Conservation (phyloP, 2,113 vertebrate genomes). For the Salvelinus sp. region DNA sequence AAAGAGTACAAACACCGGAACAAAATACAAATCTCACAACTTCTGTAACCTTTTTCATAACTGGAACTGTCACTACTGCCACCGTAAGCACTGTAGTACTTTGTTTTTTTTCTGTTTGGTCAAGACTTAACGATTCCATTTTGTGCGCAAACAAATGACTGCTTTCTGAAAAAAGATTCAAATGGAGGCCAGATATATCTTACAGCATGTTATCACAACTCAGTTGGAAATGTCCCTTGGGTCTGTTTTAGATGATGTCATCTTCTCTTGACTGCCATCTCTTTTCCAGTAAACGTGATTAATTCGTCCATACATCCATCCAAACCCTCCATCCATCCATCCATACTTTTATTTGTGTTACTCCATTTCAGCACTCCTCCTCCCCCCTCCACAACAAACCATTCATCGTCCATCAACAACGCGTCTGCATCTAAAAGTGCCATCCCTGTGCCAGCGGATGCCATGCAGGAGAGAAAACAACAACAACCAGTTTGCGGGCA, state of each 20-base stretch:
- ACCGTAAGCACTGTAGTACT: too few relatives aligned
- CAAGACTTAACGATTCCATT: background rate
- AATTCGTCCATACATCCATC: background rate
- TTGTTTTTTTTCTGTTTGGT: too few relatives aligned
- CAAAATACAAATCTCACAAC: background rate
- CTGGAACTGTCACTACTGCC: background rate
- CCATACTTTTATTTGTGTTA: conserved; percentile 16
- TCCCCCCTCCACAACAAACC: too few relatives aligned
- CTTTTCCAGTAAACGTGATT: background rate
- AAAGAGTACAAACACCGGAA: conserved; percentile 2
- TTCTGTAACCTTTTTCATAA: conserved; percentile 23
- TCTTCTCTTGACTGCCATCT: conserved; percentile 24
- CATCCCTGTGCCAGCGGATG: conserved; percentile 43
- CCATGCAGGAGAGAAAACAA: conserved; percentile 39
- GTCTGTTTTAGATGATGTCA: background rate
- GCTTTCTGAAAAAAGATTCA: too few relatives aligned
- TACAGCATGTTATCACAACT: too few relatives aligned
- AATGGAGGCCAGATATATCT: too few relatives aligned
- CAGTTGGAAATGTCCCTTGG: too few relatives aligned
- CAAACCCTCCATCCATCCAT: background rate
- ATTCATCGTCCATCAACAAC: too few relatives aligned
- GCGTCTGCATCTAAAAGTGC: conserved; percentile 7
- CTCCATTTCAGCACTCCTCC: background rate
- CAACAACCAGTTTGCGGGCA: conserved; percentile 43
- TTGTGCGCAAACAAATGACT: background rate